Base-by-base conservation (phyloP, 2,888 invertebrate species). In the Ennomos quercinarius region DNA sequence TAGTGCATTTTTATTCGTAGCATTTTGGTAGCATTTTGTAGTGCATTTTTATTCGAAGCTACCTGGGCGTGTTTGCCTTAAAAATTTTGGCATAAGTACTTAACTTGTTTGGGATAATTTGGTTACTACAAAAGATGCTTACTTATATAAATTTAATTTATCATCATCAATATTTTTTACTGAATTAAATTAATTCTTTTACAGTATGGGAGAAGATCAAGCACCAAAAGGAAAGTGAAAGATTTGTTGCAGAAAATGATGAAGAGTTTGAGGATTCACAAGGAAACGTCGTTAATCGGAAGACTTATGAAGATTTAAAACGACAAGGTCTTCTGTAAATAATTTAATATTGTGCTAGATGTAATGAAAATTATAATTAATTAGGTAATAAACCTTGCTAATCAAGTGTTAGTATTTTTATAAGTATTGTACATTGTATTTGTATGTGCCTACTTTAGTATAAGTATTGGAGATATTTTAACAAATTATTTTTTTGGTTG, bases 211-310 rank as follows among this genome's bases (percentile, higher is more conserved):
- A 99, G 80, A 99, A 99, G 89, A 94, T 99, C 11, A 99, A 99
- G 84, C 95, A 96, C 9, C 98, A 98, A 78, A 99, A 99, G 80
- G 98, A 99, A 79, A 95, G 95, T 47, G 99, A 99, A 88, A 94
- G 99, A 64, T 99, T 98, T 97, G 97, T 98, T 72, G 98, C 99
- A 0, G 99, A 99, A 83, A 97, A 97, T 71, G 98, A 99, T 88
- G 99, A 99, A 88, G 99, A 99, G 80, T 99, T 97, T 89, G 99
- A 99, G 91, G 99, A 99, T 93, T 98, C 99, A 0, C 95, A 96
- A 72, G 99, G 99, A 10, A 99, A 99, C 93, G 99, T 99, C 11
- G 99, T 99, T 1, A 99, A 98, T 88, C 95, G 98, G 67, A 99
- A 99, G 86, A 99, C 99, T 0, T 99, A 96, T 77, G 99, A 99